A percentile compares a stretch with the other conserved stretches of the same genome.
phyloP scores from a whole-genome alignment of 2,113 vertebrate genomes.

The Marmota monax region DNA sequence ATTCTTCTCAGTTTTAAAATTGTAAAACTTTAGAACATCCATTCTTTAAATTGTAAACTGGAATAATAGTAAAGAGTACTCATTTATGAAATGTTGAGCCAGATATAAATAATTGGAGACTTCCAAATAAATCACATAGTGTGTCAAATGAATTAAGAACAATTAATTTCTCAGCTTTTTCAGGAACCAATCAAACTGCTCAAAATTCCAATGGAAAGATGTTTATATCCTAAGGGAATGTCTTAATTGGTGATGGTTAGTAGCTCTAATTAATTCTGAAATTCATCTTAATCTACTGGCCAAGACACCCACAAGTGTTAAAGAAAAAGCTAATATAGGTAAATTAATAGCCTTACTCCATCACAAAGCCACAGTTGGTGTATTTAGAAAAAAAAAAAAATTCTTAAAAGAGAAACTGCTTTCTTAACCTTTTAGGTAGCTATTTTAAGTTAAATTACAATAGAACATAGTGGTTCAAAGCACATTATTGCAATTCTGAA shows the following conservation, averaged over 20 bases:
- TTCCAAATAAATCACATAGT: constrained; percentile 46
- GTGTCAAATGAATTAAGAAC: constrained; percentile 55
- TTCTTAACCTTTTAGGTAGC: background rate
- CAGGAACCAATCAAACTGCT: constrained; percentile 15
- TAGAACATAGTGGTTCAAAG: background rate
- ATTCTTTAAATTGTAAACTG: constrained; percentile 40
- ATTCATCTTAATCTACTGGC: constrained; percentile 66
- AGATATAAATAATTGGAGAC: constrained; percentile 33
- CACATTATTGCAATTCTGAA: background rate
- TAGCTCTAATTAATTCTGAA: constrained; percentile 68
- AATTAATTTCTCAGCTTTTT: constrained; percentile 61
- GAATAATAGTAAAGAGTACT: background rate
- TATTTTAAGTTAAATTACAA: background rate
- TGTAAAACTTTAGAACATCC: constrained; percentile 45
- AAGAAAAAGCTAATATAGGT: constrained; percentile 53
- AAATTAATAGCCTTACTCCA: constrained; percentile 6
- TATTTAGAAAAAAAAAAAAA: constrained; percentile 11
- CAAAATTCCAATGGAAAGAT: constrained; percentile 65
- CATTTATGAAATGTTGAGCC: constrained; percentile 18
- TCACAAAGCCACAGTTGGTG: background rate
- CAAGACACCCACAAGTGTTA: constrained; percentile 39
- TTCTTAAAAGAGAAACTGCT: constrained; percentile 26
- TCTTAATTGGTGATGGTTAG: constrained; percentile 62
- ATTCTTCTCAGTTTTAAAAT: constrained; percentile 32
- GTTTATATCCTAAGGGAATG: constrained; percentile 57